These are phyloP conservation scores for Neosalanx taihuensis DNA, from an alignment of 2,797 vertebrate species.

Conservation along the genomic window DNA sequence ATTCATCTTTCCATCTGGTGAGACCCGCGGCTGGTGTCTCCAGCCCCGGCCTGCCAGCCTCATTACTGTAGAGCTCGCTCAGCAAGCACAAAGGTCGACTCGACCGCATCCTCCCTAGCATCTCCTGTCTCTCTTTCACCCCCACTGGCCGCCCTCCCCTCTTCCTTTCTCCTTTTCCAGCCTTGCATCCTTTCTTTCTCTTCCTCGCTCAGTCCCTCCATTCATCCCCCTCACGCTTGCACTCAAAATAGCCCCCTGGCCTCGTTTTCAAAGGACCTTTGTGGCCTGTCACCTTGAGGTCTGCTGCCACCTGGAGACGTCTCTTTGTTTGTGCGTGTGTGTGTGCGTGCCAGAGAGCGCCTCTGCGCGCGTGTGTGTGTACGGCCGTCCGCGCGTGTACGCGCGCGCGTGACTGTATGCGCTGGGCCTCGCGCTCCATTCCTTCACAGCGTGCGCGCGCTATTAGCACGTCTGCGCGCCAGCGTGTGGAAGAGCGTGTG, in stretches of 20 bases:
- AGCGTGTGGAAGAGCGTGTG: background rate
- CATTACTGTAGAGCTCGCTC: no score
- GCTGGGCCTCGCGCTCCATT: no score
- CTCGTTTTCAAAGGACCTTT: conserved; percentile 16
- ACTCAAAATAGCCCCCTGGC: background rate
- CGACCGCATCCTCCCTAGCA: background rate
- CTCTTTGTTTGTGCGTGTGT: no score
- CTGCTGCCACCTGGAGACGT: no score
- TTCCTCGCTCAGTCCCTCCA: background rate
- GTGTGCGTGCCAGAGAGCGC: no score
- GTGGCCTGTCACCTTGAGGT: conserved; percentile 6
- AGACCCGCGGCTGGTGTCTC: conserved; percentile 27
- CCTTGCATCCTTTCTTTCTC: conserved; percentile 10
- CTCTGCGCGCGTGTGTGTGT: no score
- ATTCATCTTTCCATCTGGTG: conserved; percentile 39
- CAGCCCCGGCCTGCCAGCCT: conserved; percentile 24
- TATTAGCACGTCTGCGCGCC: no score
- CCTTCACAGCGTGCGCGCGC: no score
- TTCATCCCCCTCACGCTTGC: background rate
- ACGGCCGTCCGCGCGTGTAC: no score
- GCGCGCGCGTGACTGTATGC: no score
- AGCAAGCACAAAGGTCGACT: no score
- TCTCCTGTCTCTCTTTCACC: background rate
- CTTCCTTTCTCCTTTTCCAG: background rate
- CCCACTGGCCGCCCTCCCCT: background rate